These are phyloP conservation scores for Chaetoderma sp. DNA, from an alignment of 2,888 invertebrate genomes.

Conservation along the genomic window DNA sequence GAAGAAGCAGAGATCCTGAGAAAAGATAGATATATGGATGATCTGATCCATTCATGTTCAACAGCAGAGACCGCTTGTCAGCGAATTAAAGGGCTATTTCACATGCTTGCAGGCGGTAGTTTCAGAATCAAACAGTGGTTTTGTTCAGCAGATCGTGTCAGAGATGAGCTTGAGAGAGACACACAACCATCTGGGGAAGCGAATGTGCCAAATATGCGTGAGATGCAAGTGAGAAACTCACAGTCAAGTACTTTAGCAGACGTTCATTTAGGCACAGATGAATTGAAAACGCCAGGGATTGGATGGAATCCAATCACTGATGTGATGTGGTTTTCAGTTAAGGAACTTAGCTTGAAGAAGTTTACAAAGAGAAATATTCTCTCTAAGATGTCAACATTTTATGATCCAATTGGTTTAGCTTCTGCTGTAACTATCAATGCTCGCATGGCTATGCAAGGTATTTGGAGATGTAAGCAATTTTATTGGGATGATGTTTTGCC, in stretches of 20 bases:
- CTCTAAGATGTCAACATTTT: no score
- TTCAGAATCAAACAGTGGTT: constrained; percentile 17
- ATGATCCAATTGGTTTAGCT: no score
- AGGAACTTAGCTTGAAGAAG: background rate
- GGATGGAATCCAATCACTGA: background rate
- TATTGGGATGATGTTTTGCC: no score
- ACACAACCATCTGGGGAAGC: no score
- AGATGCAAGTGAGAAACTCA: background rate
- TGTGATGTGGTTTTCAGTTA: background rate
- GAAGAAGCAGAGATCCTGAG: background rate
- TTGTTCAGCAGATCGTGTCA: constrained; percentile 1
- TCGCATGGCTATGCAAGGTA: no score
- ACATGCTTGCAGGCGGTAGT: constrained; percentile 2
- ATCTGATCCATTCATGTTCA: background rate
- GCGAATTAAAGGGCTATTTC: background rate
- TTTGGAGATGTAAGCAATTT: no score
- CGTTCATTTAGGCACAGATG: background rate
- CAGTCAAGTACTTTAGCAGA: background rate
- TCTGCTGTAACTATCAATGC: no score
- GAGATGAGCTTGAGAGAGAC: no score
- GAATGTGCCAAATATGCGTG: background rate
- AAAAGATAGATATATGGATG: background rate
- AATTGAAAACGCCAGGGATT: background rate
- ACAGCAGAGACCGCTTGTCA: background rate
- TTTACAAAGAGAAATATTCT: constrained; percentile 1